Evolutionary conservation across 2,888 invertebrate species (phyloP).

Genomic region (Minunthozetes semirufus): DNA sequence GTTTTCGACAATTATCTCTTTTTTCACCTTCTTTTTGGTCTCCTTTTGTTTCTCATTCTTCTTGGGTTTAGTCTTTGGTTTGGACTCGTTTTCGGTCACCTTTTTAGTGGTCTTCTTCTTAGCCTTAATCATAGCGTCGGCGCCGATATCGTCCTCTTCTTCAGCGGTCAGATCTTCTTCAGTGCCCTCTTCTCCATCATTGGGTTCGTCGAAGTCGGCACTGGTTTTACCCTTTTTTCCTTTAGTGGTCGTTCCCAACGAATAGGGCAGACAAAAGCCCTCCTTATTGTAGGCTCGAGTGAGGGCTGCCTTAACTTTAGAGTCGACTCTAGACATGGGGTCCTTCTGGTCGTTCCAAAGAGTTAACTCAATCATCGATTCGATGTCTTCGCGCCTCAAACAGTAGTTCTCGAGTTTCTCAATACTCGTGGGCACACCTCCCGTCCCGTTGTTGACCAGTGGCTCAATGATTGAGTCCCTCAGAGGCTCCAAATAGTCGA

Average conservation of each 20-base stretch:
- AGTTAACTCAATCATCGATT: slow-evolving; percentile 75
- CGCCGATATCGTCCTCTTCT: slow-evolving; percentile 43
- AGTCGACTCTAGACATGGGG: slow-evolving; percentile 66
- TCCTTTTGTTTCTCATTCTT: background rate
- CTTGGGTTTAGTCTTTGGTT: background rate
- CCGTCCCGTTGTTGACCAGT: slow-evolving; percentile 59
- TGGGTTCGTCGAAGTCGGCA: slow-evolving; percentile 30
- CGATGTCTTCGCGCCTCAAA: slow-evolving; percentile 82
- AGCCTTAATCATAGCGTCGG: slow-evolving; percentile 42
- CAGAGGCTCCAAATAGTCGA: slow-evolving; percentile 79
- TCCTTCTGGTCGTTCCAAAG: slow-evolving; percentile 74
- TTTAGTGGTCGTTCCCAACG: slow-evolving; percentile 46
- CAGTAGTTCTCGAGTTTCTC: slow-evolving; percentile 73
- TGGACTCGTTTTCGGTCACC: background rate
- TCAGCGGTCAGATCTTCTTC: slow-evolving; percentile 41
- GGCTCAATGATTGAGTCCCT: slow-evolving; percentile 69
- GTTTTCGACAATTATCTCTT: background rate
- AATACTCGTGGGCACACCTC: slow-evolving; percentile 65
- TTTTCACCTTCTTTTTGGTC: background rate
- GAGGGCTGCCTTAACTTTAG: slow-evolving; percentile 61
- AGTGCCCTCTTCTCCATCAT: slow-evolving; percentile 13
- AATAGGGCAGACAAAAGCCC: slow-evolving; percentile 68
- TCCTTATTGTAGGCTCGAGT: slow-evolving; percentile 88
- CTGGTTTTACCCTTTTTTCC: slow-evolving; percentile 39
- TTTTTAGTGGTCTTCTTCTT: slow-evolving; percentile 23